Base-by-base conservation (phyloP, 2,113 vertebrate genomes). In the Halcyon malimbica region DNA sequence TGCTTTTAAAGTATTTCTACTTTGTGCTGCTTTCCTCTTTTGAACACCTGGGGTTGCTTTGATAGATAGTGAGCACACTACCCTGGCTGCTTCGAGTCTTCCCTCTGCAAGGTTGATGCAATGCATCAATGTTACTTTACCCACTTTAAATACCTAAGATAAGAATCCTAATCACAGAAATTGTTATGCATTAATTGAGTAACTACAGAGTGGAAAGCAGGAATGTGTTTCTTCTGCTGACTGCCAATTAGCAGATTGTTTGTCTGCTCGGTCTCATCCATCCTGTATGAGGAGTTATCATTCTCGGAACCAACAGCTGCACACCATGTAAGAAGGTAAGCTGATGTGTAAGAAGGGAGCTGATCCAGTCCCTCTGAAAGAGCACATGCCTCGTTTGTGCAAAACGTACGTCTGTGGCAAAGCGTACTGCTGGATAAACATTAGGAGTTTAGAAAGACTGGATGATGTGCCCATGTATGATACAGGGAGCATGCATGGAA, bases 41-140 rank as follows among this genome's bases (percentile, higher is more conserved):
- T 77, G 75, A 85, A 86, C 78, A 41, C 57, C 68, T 48, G 20
- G 29, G 12, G 31, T 74, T 78, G 26, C 39, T 94, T 78, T 95
- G 48, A 89, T 70, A 56, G 48, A 89, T 70, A 53, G n/a, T 1
- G 3, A 54, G 56, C 42, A 60, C 20, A 15, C 23, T 78, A 57
- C 28, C 35, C n/a, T 5, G 25, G 13, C 50, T 90, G 29, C 70
- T 92, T 85, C 70, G 68, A 62, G 63, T 48, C 41, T 96, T 92
- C 39, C 69, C 74, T 94, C 76, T 91, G 84, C 73, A 69, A 82
- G 23, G 83, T 89, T 88, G 91, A 42, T 92, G 73, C 83, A 78
- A 20, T 87, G 35, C 92, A 83, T 92, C 71, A 92, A 88, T 95
- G 69, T 89, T 89, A 77, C 87, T 92, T 91, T 94, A 95, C 90